Percentiles rank a stretch among this genome's conserved stretches.
phyloP scores from a whole-genome alignment of 2,797 vertebrate genomes.

The Sciaenops ocellatus region DNA sequence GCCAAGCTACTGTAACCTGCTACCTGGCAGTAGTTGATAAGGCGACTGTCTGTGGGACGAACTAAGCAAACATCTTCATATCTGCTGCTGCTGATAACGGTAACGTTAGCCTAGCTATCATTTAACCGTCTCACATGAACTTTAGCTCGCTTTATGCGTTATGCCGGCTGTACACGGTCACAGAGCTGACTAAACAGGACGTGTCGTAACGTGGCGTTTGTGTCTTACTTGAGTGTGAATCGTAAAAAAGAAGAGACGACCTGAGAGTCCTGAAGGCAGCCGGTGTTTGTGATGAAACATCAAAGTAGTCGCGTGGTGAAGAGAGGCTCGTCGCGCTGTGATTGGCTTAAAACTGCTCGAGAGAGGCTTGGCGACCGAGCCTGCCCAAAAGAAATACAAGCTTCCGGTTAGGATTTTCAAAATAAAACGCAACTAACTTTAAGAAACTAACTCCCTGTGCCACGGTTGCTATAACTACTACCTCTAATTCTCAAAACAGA shows the following conservation, averaged over 20 bases:
- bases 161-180: not conserved
- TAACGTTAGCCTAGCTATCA: not conserved
- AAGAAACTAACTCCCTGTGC: not conserved
- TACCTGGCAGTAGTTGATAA: not conserved
- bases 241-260: not conserved
- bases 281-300: not conserved
- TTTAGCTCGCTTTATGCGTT: not conserved
- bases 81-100: not conserved
- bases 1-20: not conserved
- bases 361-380: not conserved
- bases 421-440: conserved; percentile 16
- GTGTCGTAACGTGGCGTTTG: fast-evolving
- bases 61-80: not conserved
- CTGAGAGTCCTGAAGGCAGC: not conserved
- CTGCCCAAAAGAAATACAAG: not conserved
- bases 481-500: not conserved
- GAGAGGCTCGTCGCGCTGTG: not conserved
- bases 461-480: too few relatives aligned
- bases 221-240: conserved; percentile 29
- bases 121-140: not conserved
- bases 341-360: conserved; percentile 31
- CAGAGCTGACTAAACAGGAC: not conserved
- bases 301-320: not conserved
- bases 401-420: conserved; percentile 21
- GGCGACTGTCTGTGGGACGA: not conserved